Evolutionary conservation across 2,888 invertebrate genomes (phyloP).

Genomic region (Athetis lepigone): DNA sequence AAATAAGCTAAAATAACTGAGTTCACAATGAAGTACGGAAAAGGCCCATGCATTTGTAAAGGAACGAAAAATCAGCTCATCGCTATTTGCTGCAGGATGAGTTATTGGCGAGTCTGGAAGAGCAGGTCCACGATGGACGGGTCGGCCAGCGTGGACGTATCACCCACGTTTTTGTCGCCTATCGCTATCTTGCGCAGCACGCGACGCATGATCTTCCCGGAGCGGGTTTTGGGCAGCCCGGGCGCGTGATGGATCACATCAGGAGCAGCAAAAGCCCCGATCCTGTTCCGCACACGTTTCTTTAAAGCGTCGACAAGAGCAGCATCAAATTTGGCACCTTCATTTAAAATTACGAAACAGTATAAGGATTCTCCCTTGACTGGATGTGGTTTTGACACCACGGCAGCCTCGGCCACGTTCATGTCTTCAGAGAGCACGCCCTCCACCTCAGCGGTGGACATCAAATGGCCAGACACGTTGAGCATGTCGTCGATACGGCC

Average conservation of each 20-base stretch:
- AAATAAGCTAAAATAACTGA: slow-evolving; percentile 43
- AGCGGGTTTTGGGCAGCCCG: slow-evolving; percentile 98
- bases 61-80: slow-evolving; percentile 43
- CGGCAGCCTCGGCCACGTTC: slow-evolving; percentile 97
- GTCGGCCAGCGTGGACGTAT: slow-evolving; percentile 98
- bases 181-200: slow-evolving; percentile 98
- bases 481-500: slow-evolving; percentile 99
- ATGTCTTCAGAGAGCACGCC: slow-evolving; percentile 94
- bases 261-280: slow-evolving; percentile 98
- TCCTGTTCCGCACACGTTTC: slow-evolving; percentile 95
- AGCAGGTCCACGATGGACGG: slow-evolving; percentile 96
- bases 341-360: slow-evolving; percentile 98
- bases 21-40: slow-evolving; percentile 17
- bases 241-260: slow-evolving; percentile 98
- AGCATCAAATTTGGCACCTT: slow-evolving; percentile 93
- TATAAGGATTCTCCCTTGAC: slow-evolving; percentile 99
- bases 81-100: slow-evolving; percentile 10
- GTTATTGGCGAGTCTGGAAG: slow-evolving; percentile 85
- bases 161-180: slow-evolving; percentile 97
- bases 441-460: slow-evolving; percentile 99
- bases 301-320: slow-evolving; percentile 93
- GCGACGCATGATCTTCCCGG: slow-evolving; percentile 99
- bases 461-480: slow-evolving; percentile 99
- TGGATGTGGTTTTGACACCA: slow-evolving; percentile 97
- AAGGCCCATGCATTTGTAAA: slow-evolving; percentile 43